Evolutionary conservation across 2,113 vertebrate genomes (phyloP).

Genomic region (Varanus komodoensis): DNA sequence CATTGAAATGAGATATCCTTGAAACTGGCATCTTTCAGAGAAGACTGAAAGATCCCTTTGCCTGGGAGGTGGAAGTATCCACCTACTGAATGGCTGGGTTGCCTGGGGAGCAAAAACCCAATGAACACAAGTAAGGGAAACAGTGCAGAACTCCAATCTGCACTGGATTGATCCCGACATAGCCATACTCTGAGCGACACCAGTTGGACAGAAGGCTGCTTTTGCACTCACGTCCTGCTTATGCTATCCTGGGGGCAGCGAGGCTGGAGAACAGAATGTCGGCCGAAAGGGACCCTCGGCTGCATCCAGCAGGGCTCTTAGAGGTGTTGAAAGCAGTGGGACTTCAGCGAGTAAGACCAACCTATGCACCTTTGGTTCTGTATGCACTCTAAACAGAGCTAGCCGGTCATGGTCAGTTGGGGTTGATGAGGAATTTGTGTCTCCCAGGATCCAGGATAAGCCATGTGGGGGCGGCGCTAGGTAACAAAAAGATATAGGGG

Average conservation of each 20-base stretch:
- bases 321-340: not conserved
- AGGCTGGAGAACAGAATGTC: too few relatives aligned
- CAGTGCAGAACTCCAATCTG: not conserved
- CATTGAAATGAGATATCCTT: not conserved
- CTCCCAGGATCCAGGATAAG: not conserved
- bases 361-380: not conserved
- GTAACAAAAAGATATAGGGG: too few relatives aligned
- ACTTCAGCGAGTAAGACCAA: not conserved
- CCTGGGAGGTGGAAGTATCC: not conserved
- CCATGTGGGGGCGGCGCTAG: too few relatives aligned
- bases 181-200: too few relatives aligned
- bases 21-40: not conserved
- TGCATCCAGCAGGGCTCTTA: too few relatives aligned
- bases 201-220: too few relatives aligned
- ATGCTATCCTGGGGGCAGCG: too few relatives aligned
- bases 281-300: too few relatives aligned
- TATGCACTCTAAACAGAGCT: not conserved
- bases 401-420: not conserved
- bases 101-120: not conserved
- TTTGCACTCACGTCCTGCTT: too few relatives aligned
- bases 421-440: not conserved
- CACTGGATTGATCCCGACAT: too few relatives aligned
- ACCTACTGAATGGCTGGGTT: not conserved
- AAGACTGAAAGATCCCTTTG: not conserved
- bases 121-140: too few relatives aligned